phyloP scores from a whole-genome alignment of 2,888 invertebrate genomes.

The Drosophila parthenogenetica region DNA sequence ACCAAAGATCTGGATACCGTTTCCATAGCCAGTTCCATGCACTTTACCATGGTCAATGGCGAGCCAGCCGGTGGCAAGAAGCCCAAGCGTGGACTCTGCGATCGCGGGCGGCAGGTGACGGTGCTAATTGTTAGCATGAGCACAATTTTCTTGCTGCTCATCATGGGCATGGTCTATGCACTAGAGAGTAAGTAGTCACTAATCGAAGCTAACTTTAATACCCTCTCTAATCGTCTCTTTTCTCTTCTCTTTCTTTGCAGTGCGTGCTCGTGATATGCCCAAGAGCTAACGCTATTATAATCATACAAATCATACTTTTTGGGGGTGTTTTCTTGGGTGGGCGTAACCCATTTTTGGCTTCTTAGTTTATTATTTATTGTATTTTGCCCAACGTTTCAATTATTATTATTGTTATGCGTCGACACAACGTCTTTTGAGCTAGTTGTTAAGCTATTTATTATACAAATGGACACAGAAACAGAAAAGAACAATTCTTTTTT shows the following conservation, averaged over 20 bases:
- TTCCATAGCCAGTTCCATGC: conserved; percentile 93
- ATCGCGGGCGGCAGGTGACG: conserved; percentile 91
- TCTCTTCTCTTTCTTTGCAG: conserved; percentile 83
- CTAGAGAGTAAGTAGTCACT: conserved; percentile 91
- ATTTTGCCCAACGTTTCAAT: conserved; percentile 50
- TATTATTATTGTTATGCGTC: conserved; percentile 66
- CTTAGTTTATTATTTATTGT: conserved; percentile 75
- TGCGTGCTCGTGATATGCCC: conserved; percentile 86
- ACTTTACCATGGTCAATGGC: conserved; percentile 94
- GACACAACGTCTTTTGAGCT: conserved; percentile 60
- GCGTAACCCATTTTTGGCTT: conserved; percentile 43
- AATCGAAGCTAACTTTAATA: neutral
- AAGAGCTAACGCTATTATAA: conserved; percentile 75
- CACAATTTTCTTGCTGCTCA: conserved; percentile 91
- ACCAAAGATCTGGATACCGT: conserved; percentile 88
- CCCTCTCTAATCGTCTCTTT: conserved; percentile 1
- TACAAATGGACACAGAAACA: conserved; percentile 20
- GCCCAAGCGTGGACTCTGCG: conserved; percentile 90
- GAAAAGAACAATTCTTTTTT: conserved; percentile 31
- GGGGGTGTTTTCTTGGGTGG: conserved; percentile 20
- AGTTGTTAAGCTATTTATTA: conserved; percentile 77
- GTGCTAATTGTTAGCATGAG: conserved; percentile 94
- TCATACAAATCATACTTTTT: neutral
- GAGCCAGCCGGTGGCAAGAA: conserved; percentile 88
- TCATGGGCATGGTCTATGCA: conserved; percentile 92